Conservation (phyloP, 1,140 invertebrate genomes). For the Euschistus heros region DNA sequence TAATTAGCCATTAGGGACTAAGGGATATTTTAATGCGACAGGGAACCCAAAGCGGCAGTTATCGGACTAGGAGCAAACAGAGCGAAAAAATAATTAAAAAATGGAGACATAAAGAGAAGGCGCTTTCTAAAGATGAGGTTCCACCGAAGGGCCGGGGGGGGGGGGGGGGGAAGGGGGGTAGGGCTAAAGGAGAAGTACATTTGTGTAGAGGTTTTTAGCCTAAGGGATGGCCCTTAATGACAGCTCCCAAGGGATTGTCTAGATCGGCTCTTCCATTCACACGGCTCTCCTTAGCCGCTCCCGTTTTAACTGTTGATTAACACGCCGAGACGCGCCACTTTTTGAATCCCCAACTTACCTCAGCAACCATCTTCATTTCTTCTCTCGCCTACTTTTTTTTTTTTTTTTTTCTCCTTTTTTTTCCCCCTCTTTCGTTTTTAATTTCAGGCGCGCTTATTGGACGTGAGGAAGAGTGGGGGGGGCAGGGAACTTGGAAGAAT, state of each 20-base stretch:
- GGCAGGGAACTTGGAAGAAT: too few species aligned
- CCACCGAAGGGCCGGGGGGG: too few species aligned
- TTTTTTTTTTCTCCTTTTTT: too few species aligned
- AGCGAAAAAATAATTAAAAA: not conserved
- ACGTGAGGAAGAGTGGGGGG: too few species aligned
- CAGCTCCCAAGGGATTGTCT: not conserved
- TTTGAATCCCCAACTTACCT: not conserved
- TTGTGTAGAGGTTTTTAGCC: constrained; percentile 6
- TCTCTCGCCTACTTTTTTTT: too few species aligned
- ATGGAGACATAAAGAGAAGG: not conserved
- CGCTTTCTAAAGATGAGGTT: constrained; percentile 8
- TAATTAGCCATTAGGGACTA: too few species aligned
- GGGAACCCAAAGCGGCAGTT: too few species aligned
- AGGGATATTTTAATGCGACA: too few species aligned
- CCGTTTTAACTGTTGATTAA: constrained; percentile 10
- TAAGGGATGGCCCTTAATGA: constrained; percentile 9
- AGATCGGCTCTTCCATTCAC: constrained; percentile 1
- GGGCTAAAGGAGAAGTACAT: not conserved
- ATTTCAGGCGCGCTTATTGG: too few species aligned
- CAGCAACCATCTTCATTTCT: not conserved
- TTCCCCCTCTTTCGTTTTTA: too few species aligned
- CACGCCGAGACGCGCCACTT: not conserved
- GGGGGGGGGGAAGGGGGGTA: too few species aligned
- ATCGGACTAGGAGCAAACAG: not conserved
- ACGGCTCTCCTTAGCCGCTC: not conserved